Percentiles rank a stretch among this genome's conserved stretches.
Conservation (phyloP, 1,140 invertebrate species). For the Diorhabda elongata region DNA sequence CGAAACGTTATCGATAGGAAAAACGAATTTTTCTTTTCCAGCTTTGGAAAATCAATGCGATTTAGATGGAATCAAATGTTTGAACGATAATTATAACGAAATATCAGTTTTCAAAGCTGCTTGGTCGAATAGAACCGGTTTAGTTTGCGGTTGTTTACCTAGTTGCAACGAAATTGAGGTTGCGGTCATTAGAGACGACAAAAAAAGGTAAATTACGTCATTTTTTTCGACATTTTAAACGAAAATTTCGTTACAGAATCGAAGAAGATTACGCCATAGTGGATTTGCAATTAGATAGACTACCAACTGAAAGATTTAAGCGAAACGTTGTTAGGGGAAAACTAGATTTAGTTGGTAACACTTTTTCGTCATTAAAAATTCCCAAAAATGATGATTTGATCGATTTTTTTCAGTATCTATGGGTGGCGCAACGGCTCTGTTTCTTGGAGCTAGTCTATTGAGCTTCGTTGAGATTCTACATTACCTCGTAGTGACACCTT, state of each 20-base stretch:
- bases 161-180: slow-evolving; percentile 54
- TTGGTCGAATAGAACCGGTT: slow-evolving; percentile 42
- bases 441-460: slow-evolving; percentile 52
- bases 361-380: neutral
- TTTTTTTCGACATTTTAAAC: neutral
- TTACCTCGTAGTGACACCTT: slow-evolving; percentile 42
- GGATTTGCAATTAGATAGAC: slow-evolving; percentile 44
- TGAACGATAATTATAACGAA: slow-evolving; percentile 57
- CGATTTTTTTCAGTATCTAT: slow-evolving; percentile 48
- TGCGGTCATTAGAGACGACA: slow-evolving; percentile 39
- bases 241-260: slow-evolving; percentile 28
- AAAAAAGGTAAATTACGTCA: slow-evolving; percentile 29
- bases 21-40: slow-evolving; percentile 12
- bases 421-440: slow-evolving; percentile 50
- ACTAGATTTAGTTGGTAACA: slow-evolving; percentile 50
- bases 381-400: neutral
- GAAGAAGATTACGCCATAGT: slow-evolving; percentile 39
- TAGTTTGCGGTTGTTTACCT: slow-evolving; percentile 50
- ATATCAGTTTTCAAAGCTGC: slow-evolving; percentile 57
- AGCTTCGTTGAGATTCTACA: slow-evolving; percentile 52
- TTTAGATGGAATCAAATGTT: slow-evolving; percentile 56
- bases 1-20: neutral
- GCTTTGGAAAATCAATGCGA: slow-evolving; percentile 49
- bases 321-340: slow-evolving; percentile 52
- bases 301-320: slow-evolving; percentile 50